These are phyloP conservation scores for Drosophila ananassae DNA, from an alignment of 1,140 invertebrate species.

Conservation along the genomic window DNA sequence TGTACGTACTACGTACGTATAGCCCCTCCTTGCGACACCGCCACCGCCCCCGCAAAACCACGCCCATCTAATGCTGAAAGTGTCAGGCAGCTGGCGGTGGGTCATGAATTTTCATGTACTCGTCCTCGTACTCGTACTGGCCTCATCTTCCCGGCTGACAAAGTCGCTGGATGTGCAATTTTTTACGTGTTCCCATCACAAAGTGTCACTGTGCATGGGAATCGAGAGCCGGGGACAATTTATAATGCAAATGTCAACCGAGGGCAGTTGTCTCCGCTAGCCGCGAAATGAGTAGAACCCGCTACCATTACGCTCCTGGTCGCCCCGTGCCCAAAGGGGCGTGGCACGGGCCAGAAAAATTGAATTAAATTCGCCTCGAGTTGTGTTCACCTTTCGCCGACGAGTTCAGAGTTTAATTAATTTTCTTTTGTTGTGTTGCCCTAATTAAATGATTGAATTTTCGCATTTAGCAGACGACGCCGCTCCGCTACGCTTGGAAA, in stretches of 20 bases:
- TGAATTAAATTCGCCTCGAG: slow-evolving; percentile 69
- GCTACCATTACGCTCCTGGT: not conserved
- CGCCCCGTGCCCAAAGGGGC: slow-evolving; percentile 7
- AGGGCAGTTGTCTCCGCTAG: slow-evolving; percentile 43
- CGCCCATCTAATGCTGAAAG: slow-evolving; percentile 54
- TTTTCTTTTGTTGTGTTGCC: slow-evolving; percentile 76
- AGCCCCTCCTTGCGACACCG: too few species aligned
- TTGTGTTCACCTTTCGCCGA: slow-evolving; percentile 44
- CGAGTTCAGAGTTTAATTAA: slow-evolving; percentile 78
- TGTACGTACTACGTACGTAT: not conserved
- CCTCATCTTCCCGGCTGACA: slow-evolving; percentile 47
- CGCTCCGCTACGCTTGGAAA: slow-evolving; percentile 7
- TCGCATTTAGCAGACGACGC: slow-evolving; percentile 61
- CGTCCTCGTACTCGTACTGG: slow-evolving; percentile 13
- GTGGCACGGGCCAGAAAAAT: slow-evolving; percentile 54
- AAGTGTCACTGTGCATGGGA: slow-evolving; percentile 70
- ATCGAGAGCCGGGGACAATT: slow-evolving; percentile 72
- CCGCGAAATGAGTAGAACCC: not conserved
- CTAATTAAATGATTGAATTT: slow-evolving; percentile 81
- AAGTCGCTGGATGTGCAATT: slow-evolving; percentile 77
- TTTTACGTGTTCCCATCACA: slow-evolving; percentile 80
- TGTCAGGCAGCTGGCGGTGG: slow-evolving; percentile 59
- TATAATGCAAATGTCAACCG: slow-evolving; percentile 77
- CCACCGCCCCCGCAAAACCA: not conserved
- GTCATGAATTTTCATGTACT: slow-evolving; percentile 81